These are phyloP conservation scores for Aplidium turbinatum DNA, from an alignment of 23 tunicate genomes.

Conservation along the genomic window DNA sequence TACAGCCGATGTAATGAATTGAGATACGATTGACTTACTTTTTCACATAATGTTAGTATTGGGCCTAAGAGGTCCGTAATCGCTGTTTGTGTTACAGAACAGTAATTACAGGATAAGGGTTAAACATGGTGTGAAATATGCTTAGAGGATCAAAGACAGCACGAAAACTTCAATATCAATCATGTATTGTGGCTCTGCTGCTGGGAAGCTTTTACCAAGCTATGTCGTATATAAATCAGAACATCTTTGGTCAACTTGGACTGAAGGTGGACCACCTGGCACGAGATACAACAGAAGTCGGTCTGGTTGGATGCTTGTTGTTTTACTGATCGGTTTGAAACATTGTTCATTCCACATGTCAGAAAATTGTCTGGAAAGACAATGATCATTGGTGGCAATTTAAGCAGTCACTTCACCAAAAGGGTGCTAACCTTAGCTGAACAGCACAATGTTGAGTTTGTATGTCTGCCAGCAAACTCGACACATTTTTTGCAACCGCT, in stretches of 20 bases:
- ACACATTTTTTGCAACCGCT: slow-evolving; percentile 14
- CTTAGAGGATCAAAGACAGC: slow-evolving; percentile 11
- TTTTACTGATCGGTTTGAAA: slow-evolving; percentile 28
- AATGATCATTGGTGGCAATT: slow-evolving; percentile 14
- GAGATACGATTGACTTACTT: too few relatives aligned
- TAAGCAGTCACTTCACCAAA: background rate
- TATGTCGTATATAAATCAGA: slow-evolving; percentile 35
- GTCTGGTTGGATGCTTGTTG: slow-evolving; percentile 19
- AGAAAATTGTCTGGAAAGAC: slow-evolving; percentile 3
- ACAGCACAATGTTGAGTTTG: slow-evolving; percentile 5
- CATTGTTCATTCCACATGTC: background rate
- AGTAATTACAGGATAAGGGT: too few relatives aligned
- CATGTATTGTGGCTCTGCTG: slow-evolving; percentile 16
- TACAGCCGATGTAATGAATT: too few relatives aligned
- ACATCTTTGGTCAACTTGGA: slow-evolving; percentile 32
- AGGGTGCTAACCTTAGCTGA: background rate
- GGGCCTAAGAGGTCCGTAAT: too few relatives aligned
- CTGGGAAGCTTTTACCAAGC: background rate
- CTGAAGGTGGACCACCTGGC: slow-evolving; percentile 29
- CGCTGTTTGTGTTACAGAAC: too few relatives aligned
- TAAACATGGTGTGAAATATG: background rate
- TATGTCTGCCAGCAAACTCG: slow-evolving; percentile 14
- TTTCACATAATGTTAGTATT: too few relatives aligned
- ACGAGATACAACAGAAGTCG: slow-evolving; percentile 28
- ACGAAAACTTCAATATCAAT: background rate